Conservation (phyloP, 2,888 invertebrate genomes). For the Thalpophila matura region DNA sequence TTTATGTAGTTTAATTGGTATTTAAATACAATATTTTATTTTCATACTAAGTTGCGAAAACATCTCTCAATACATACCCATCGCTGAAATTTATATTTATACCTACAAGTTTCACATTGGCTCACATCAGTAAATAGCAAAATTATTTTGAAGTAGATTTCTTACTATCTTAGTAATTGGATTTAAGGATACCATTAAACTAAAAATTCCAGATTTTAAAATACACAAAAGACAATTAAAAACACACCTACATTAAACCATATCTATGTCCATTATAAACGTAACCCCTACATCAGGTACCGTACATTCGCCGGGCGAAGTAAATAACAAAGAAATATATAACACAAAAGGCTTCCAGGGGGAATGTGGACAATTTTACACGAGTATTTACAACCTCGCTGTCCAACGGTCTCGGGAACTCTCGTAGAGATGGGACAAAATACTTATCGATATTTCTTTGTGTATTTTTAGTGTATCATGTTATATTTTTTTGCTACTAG, state of each 20-base stretch:
- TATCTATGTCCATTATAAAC: slow-evolving; percentile 46
- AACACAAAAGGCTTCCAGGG: slow-evolving; percentile 83
- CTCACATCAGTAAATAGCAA: too few relatives aligned
- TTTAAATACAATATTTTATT: too few relatives aligned
- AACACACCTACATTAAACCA: slow-evolving; percentile 4
- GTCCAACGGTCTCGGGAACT: slow-evolving; percentile 90
- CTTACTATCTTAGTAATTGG: too few relatives aligned
- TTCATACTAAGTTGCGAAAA: too few relatives aligned
- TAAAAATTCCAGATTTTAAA: not conserved
- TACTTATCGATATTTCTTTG: slow-evolving; percentile 39
- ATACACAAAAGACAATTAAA: not conserved
- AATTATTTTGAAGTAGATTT: too few relatives aligned
- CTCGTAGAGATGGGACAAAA: slow-evolving; percentile 74
- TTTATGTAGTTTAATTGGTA: too few relatives aligned
- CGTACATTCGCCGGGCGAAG: slow-evolving; percentile 70
- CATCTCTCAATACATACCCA: too few relatives aligned
- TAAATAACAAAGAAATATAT: slow-evolving; percentile 90
- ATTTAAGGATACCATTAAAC: too few relatives aligned
- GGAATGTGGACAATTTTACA: slow-evolving; percentile 91
- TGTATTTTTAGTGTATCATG: not conserved
- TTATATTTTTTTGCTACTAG: too few relatives aligned
- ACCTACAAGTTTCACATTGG: too few relatives aligned
- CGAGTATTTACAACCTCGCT: slow-evolving; percentile 90
- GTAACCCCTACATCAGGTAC: slow-evolving; percentile 66
- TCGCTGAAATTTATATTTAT: too few relatives aligned